Evolutionary conservation across 2,888 invertebrate species (phyloP), one percentile per base, ranked within the genome.

Genomic region (Beris chalybata): DNA sequence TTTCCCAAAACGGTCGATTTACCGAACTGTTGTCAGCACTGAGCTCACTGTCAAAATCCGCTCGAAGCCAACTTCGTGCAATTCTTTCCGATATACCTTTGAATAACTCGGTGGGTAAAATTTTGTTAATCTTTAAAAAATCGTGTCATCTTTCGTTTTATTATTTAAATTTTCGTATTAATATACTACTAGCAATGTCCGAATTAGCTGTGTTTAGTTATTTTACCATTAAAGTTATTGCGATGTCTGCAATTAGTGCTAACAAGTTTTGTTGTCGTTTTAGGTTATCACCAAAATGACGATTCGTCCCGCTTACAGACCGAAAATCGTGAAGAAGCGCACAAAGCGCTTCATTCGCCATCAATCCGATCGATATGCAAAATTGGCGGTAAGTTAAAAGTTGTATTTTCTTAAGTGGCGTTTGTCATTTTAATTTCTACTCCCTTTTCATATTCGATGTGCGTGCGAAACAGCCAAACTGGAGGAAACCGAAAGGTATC

Each of bases 401-500:
- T 13, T 50, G 32, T 56, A 58, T 32, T 64, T 45, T 47, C 29
- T 61, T 59, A 56, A n/a, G 44, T 4, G 38, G 38, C 38, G 9
- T 38, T 32, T 38, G 5, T 5, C 38, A 48, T 48, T 15, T 48
- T 48, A 48, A 48, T 22, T 54, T 30, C 13, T n/a, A 15, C 7
- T 43, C 9, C 4, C 12, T 29, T 30, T 31, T 38, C 13, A 31
- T 13, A 22, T 30, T 31, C 29, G 9, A 31, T 43, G 48, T 3
- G 22, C 48, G 11, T 45, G 3, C 15, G 9, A 12, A 5, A 15
- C 75, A 94, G 93, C 87, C 92, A 74, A 96, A 93, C 88, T 99
- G 99, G 99, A 91, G 99, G 80, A 99, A 97, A 85, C 99, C 99
- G 22, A 97, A 97, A 85, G 99, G 99, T 95, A 99, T 99, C 83